Base-by-base conservation (phyloP, 2,113 vertebrate genomes). In the Nicator chloris region DNA sequence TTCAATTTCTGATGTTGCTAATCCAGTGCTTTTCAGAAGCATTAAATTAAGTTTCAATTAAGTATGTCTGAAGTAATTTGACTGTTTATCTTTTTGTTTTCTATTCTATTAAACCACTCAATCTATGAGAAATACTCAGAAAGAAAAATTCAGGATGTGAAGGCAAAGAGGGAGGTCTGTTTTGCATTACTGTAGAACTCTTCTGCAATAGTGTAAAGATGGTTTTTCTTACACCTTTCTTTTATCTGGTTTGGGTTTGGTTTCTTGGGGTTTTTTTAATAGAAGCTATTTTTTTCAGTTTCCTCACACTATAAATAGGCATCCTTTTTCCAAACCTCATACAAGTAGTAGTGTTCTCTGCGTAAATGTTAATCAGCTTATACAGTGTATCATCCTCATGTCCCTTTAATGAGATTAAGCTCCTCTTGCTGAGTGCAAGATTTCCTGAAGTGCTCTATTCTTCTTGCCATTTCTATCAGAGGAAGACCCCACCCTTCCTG, bases 1-100 rank as follows among this genome's bases (percentile, higher is more conserved):
- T 93, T 94, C 40, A 83, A 66, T 96, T 97, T 93, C 88, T 4
- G 0, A 63, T 60, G 76, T 47, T 93, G 71, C 23, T 88, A 96
- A 97, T 94, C 85, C 79, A 92, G 39, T 70, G 60, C 24, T 60
- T 93, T 94, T 95, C 92, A 94, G 69, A 90, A 92, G 31, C 90
- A 96, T 68, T 92, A 92, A 91, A 91, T 93, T 95, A 95, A 96
- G 59, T 80, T 93, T 94, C 85, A 95, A 78, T 95, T 94, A 96
- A 90, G 30, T 63, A 92, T 70, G 51, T 90, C 82, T 94, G 93
- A 95, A 96, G 79, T 88, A 37, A 90, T 93, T 94, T 94, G 31
- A 88, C 72, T 93, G n/a, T 89, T 97, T 86, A 88, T 90, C 35
- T 83, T 86, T 94, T 81, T 93, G 82, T 64, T 94, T 90, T 88